These are phyloP conservation scores for Gryllus bimaculatus DNA, from an alignment of 1,140 invertebrate species.

Conservation along the genomic window DNA sequence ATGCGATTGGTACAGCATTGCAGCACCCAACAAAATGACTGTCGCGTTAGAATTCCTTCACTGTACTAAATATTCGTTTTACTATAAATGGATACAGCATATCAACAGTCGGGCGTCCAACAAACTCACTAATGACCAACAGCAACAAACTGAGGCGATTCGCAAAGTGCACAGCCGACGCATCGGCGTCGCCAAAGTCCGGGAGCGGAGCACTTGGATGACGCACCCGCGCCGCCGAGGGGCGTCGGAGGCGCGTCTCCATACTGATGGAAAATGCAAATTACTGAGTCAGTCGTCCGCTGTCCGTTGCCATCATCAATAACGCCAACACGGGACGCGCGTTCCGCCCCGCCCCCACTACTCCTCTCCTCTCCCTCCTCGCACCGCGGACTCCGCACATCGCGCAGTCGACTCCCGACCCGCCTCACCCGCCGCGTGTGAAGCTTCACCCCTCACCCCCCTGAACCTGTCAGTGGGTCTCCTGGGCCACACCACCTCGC, in stretches of 20 bases:
- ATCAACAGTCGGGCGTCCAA: too few species aligned
- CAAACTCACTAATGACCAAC: too few species aligned
- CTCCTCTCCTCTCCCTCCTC: background rate
- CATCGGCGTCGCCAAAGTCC: too few species aligned
- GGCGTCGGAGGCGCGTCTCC: background rate
- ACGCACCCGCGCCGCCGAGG: background rate
- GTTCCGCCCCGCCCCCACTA: background rate
- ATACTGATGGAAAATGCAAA: conserved; percentile 16
- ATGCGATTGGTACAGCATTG: too few species aligned
- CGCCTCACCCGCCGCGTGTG: background rate
- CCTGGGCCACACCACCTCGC: background rate
- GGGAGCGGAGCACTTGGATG: too few species aligned
- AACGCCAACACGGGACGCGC: background rate
- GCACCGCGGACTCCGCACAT: background rate
- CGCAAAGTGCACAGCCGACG: too few species aligned
- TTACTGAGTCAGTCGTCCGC: background rate
- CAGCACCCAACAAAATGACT: too few species aligned
- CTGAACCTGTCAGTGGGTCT: background rate
- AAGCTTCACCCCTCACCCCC: background rate
- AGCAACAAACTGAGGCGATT: too few species aligned
- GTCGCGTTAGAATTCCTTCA: too few species aligned
- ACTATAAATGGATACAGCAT: too few species aligned
- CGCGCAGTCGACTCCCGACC: background rate
- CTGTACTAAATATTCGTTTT: too few species aligned
- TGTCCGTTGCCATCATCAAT: conserved; percentile 7